Evolutionary conservation across 2,113 vertebrate species (phyloP).

Genomic region (Chaetodon auriga): DNA sequence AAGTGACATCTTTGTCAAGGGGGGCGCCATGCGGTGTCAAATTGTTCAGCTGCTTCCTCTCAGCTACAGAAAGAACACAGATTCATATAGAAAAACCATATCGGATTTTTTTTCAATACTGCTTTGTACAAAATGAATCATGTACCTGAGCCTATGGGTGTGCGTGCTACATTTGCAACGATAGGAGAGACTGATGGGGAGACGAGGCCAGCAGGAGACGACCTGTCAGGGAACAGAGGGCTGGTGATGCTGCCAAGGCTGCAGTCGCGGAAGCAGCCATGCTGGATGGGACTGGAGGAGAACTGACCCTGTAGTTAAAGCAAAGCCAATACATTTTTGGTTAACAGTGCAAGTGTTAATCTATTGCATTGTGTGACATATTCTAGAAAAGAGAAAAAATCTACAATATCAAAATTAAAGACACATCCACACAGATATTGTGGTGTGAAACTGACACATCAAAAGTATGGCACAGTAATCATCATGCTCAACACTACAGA

Average conservation of each 20-base stretch:
- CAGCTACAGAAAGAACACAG: conserved; percentile 70
- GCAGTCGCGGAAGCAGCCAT: conserved; percentile 85
- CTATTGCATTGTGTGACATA: too few species aligned
- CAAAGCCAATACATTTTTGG: not conserved
- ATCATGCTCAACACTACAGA: not conserved
- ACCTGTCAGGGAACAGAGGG: conserved; percentile 86
- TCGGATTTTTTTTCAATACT: not conserved
- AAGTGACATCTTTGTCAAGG: conserved; percentile 73
- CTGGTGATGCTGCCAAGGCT: conserved; percentile 92
- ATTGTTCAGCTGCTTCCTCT: conserved; percentile 84
- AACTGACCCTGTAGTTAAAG: conserved; percentile 89
- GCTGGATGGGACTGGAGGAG: conserved; percentile 96
- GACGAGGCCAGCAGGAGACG: conserved; percentile 79
- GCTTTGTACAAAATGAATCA: not conserved
- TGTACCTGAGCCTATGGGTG: conserved; percentile 88
- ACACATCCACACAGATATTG: not conserved
- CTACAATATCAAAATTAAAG: not conserved
- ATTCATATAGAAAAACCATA: not conserved
- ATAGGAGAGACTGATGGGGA: conserved; percentile 93
- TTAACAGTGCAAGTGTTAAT: not conserved
- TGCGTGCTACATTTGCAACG: conserved; percentile 82
- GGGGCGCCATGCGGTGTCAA: conserved; percentile 86
- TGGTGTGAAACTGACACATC: not conserved
- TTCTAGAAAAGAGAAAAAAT: not conserved
- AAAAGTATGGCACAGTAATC: not conserved